Evolutionary conservation across 53 echinoderm and acorn worm species (phyloP), one percentile per base, ranked within the genome.

Genomic region (Patiria pectinifera): DNA sequence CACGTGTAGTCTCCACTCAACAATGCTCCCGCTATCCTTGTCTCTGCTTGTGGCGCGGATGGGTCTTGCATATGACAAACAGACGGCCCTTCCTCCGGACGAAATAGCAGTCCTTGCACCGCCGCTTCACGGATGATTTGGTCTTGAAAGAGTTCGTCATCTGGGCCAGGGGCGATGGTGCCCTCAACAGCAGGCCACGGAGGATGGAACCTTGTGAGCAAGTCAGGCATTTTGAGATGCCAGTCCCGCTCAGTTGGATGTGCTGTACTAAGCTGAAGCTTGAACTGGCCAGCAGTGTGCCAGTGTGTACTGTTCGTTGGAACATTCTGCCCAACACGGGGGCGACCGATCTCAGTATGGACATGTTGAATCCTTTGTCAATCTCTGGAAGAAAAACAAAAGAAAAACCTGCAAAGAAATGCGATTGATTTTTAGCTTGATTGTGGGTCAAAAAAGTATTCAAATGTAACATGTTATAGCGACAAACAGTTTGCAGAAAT

Each of bases 41-140:
- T 87, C 84, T 89, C 85, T 98, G 99, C 80, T 97, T 98, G 78
- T 98, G 99, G 70, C 99, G 86, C 26, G 99, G 97, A 82, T 93
- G 89, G 9, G 92, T 95, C 69, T 97, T 92, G 76, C 99, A 98
- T 10, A 97, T 82, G 4, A 98, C 94, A 78, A 95, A 95, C 86
- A 86, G 82, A 23, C 92, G 87, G 48, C 93, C 93, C 11, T 94
- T 90, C 74, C 92, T 91, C 25, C 87, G 85, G n/a, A 93, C 94
- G 45, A 96, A 89, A 23, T 91, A 91, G 91, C 99, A 98, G 83
- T 98, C 96, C 83, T 97, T 96, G 83, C 99, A 98, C 75, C 99
- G 80, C 25, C 92, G 94, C 91, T 95, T 96, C 69, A 96, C 83
- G 15, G 94, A 93, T 2, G 95, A 89, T 82, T 94, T 97, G 49